Evolutionary conservation across 2,888 invertebrate genomes (phyloP).

Genomic region (Drosophila mimica): DNA sequence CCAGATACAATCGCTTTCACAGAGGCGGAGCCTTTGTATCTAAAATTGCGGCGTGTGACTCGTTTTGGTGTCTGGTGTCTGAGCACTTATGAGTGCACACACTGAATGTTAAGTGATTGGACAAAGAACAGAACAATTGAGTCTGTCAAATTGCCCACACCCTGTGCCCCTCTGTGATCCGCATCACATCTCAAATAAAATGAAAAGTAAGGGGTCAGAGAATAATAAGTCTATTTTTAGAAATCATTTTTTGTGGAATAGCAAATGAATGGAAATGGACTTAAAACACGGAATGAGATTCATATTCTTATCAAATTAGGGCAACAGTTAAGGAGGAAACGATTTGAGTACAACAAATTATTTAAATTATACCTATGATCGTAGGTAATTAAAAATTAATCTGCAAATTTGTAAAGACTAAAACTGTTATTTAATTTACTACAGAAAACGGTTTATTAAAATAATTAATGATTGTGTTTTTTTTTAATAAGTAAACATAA

Average conservation of each 20-base stretch:
- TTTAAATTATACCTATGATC: not conserved
- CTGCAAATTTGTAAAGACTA: not conserved
- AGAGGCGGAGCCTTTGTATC: constrained; percentile 18
- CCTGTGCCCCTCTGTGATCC: not conserved
- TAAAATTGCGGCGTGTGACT: constrained; percentile 34
- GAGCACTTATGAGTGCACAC: constrained; percentile 15
- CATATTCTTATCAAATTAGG: not conserved
- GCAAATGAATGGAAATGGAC: not conserved
- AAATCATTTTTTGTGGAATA: no score
- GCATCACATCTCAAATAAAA: constrained; percentile 7
- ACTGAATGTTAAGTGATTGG: constrained; percentile 43
- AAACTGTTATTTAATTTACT: not conserved
- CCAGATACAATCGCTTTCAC: constrained; percentile 68
- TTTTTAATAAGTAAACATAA: not conserved
- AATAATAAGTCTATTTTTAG: no score
- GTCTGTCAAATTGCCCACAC: constrained; percentile 21
- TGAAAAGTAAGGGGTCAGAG: constrained; percentile 25
- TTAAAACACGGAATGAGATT: not conserved
- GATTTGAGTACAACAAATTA: no score
- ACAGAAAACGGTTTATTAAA: not conserved
- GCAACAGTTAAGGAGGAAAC: no score
- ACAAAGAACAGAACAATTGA: constrained; percentile 36
- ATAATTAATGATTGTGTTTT: not conserved
- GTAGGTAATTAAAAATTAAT: not conserved
- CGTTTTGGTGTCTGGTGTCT: constrained; percentile 10